Evolutionary conservation across 2,113 vertebrate genomes (phyloP), one percentile per base, ranked within the genome.

Genomic region (Callionymus lyra): DNA sequence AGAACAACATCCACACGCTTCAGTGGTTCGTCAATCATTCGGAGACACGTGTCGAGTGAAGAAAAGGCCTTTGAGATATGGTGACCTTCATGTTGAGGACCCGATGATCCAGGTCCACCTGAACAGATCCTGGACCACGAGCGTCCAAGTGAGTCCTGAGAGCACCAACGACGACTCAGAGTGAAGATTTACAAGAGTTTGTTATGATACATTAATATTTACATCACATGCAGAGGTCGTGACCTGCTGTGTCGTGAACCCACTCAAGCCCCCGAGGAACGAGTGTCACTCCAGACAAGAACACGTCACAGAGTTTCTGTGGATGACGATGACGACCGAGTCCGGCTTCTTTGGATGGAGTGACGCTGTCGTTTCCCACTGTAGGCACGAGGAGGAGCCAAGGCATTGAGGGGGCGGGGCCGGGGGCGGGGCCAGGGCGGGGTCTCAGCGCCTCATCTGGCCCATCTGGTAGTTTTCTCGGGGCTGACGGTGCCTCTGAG

Each of bases 371-470:
- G 90, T 75, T 81, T 84, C 91, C 91, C 89, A 88, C 87, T 89
- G 89, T 97, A 96, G 94, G 93, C 93, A 96, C 92, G 90, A 93
- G 91, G 89, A 95, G 91, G 90, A 90, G 91, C 90, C 92, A 93
- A 94, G 91, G 91, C 91, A 91, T 90, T 85, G 84, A 80, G 83
- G 84, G 74, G 42, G 6, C 15, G 59, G 27, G 31, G 36, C 34
- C 21, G 16, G 81, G 21, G 58, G 74, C 16, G n/a, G 15, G 10
- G 38, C 6, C 3, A 10, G 21, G 27, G 56, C 46, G 13, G 61
- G 54, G 77, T 49, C 74, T 90, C 85, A 98, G 78, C 91, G 95
- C 87, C 94, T 88, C 93, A 97, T 93, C 81, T 97, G 94, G 74
- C 95, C 94, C 92, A 98, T 97, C 70, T 97, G 95, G 65, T 98